phyloP scores from a whole-genome alignment of 2,113 vertebrate genomes.

The Brienomyrus brachyistius region DNA sequence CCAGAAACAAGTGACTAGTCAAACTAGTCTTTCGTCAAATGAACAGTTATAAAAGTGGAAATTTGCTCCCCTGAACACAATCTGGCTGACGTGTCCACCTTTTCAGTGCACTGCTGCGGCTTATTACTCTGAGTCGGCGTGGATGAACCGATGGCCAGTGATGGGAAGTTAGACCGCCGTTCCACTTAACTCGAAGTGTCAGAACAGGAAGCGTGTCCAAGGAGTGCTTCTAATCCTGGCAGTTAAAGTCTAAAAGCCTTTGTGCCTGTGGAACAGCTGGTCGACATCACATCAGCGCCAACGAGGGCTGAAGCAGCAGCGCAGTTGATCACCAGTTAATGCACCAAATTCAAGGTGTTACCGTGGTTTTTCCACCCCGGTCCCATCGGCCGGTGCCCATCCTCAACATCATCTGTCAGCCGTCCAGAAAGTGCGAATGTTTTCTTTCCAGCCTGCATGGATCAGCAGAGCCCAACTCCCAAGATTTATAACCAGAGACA shows the following conservation, averaged over 20 bases:
- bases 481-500: constrained; percentile 53
- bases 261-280: constrained; percentile 51
- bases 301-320: not conserved
- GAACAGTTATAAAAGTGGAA: not conserved
- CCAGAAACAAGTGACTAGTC: not conserved
- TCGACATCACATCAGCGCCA: constrained; percentile 34
- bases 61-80: not conserved
- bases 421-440: constrained; percentile 1
- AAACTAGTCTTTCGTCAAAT: not conserved
- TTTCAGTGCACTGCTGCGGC: not conserved
- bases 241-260: not conserved
- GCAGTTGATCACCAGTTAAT: not conserved
- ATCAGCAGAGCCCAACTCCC: not conserved
- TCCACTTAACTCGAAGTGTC: not conserved
- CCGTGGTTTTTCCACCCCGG: not conserved
- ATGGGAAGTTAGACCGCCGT: not conserved
- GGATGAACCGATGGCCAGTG: not conserved
- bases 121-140: not conserved
- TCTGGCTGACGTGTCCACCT: not conserved
- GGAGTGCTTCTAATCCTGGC: not conserved
- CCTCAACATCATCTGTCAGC: constrained; percentile 9
- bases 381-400: not conserved
- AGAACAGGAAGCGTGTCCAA: not conserved
- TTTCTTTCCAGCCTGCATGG: constrained; percentile 14
- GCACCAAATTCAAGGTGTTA: constrained; percentile 9